Conservation (phyloP, 2,797 vertebrate genomes). For the Cossypha heuglini region DNA sequence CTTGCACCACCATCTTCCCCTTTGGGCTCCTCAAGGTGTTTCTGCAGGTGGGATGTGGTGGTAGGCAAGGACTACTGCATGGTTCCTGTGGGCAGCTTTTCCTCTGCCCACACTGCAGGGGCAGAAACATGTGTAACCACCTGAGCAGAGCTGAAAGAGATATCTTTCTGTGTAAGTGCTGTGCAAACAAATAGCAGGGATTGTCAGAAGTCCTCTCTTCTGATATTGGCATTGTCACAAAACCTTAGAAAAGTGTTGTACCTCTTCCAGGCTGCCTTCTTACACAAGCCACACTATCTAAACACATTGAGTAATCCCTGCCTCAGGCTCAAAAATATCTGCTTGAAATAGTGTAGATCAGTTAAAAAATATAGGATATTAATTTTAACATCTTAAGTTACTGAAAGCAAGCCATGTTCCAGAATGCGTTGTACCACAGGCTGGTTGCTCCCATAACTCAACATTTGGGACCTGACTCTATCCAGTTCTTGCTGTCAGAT, state of each 20-base stretch:
- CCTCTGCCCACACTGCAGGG: background rate
- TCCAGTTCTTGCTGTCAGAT: background rate
- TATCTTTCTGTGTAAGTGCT: fast-evolving
- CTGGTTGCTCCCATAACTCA: background rate
- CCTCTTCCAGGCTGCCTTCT: background rate
- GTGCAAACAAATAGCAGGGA: background rate
- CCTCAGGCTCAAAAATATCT: background rate
- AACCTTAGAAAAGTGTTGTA: background rate
- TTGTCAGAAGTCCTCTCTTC: background rate
- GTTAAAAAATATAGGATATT: background rate
- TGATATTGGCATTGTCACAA: background rate
- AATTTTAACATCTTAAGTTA: background rate
- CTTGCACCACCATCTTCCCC: background rate
- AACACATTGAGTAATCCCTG: background rate
- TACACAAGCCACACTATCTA: background rate
- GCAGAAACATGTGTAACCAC: background rate
- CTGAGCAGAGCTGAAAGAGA: background rate
- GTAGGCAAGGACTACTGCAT: background rate
- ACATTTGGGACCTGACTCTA: background rate
- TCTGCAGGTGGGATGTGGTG: background rate
- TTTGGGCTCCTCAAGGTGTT: background rate
- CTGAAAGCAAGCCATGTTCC: background rate
- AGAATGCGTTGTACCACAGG: background rate
- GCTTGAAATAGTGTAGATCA: background rate
- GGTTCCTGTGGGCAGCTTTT: background rate